Conservation (phyloP, 2,888 invertebrate genomes). For the Nephrotoma guestfalica region DNA sequence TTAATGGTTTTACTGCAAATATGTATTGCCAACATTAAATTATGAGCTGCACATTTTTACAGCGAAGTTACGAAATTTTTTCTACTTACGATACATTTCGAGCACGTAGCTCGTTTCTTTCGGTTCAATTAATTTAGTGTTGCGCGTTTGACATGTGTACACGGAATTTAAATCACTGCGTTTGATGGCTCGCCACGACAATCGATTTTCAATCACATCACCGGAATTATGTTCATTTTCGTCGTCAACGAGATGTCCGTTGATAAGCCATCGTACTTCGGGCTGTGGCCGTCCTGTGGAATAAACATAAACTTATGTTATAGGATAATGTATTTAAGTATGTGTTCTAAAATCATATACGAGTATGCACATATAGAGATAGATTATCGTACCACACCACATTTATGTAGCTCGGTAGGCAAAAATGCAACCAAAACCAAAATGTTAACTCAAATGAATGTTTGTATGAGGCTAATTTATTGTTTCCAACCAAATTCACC, state of each 20-base stretch:
- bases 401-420: not conserved
- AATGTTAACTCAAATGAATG: not conserved
- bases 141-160: constrained; percentile 77
- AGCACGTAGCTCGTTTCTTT: constrained; percentile 60
- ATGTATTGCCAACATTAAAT: not conserved
- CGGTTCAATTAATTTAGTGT: constrained; percentile 68
- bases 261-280: constrained; percentile 67
- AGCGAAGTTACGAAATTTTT: not conserved
- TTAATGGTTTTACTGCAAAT: constrained; percentile 63
- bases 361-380: not conserved
- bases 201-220: constrained; percentile 73
- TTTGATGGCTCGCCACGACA: constrained; percentile 56
- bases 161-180: constrained; percentile 71
- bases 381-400: not conserved
- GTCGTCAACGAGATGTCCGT: constrained; percentile 65
- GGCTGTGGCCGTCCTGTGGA: constrained; percentile 62
- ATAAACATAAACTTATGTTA: constrained; percentile 6
- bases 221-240: constrained; percentile 73
- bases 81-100: constrained; percentile 63
- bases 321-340: not conserved
- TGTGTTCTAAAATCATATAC: not conserved
- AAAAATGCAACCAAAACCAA: not conserved
- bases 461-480: not conserved
- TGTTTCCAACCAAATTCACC: not conserved
- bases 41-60: not conserved